These are phyloP conservation scores for Alca torda DNA, from an alignment of 2,797 vertebrate species.

Conservation along the genomic window DNA sequence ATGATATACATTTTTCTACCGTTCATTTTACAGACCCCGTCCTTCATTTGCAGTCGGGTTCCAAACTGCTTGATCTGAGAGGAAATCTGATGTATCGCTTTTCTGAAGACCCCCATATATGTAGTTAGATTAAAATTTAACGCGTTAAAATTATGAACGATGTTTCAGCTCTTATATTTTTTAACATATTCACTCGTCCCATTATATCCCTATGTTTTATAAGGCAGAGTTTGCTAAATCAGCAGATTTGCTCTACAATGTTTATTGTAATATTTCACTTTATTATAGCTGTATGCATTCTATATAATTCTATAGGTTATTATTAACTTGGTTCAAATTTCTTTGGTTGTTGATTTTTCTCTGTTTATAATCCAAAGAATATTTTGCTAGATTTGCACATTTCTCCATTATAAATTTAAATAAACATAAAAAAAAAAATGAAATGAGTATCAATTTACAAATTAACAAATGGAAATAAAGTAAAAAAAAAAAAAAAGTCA, in stretches of 20 bases:
- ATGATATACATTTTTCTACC: slow-evolving; percentile 6
- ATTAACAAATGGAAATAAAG: slow-evolving; percentile 56
- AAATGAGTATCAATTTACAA: slow-evolving; percentile 53
- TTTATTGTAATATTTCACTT: slow-evolving; percentile 65
- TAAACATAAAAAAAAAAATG: slow-evolving; percentile 21
- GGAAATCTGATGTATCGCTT: slow-evolving; percentile 34
- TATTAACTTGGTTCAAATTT: slow-evolving; percentile 57
- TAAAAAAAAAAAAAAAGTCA: not conserved
- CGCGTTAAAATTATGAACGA: slow-evolving; percentile 45
- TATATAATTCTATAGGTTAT: slow-evolving; percentile 64
- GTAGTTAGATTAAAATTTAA: slow-evolving; percentile 64
- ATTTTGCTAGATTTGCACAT: slow-evolving; percentile 81
- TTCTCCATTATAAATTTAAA: slow-evolving; percentile 73
- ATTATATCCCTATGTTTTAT: slow-evolving; percentile 60
- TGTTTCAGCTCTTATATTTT: slow-evolving; percentile 45
- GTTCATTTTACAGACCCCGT: not conserved
- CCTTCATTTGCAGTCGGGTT: slow-evolving; percentile 43
- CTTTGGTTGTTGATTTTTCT: slow-evolving; percentile 66
- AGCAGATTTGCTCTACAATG: slow-evolving; percentile 56
- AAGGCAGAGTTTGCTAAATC: slow-evolving; percentile 64
- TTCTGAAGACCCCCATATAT: slow-evolving; percentile 24
- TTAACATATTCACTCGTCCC: slow-evolving; percentile 50
- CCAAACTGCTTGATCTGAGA: slow-evolving; percentile 11
- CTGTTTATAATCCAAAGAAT: slow-evolving; percentile 80
- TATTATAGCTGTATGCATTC: slow-evolving; percentile 53